Evolutionary conservation across 2,113 vertebrate species (phyloP).

Genomic region (Meles meles): DNA sequence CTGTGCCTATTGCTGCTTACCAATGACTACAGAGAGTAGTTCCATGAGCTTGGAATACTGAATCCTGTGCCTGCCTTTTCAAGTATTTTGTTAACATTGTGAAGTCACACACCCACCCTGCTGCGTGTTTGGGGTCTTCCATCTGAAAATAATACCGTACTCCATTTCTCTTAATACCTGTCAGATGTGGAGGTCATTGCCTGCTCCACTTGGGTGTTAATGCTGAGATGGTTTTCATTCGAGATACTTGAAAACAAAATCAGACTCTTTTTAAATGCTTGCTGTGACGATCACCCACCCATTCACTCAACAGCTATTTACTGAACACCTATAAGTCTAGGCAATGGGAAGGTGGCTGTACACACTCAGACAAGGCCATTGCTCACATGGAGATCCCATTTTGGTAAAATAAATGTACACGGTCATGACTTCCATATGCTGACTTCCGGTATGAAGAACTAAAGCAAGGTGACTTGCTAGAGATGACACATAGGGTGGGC

Average conservation of each 20-base stretch:
- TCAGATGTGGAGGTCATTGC: neutral
- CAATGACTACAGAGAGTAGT: neutral
- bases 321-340: neutral
- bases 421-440: neutral
- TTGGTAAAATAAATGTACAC: neutral
- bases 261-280: neutral
- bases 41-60: neutral
- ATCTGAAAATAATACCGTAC: conserved; percentile 6
- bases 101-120: neutral
- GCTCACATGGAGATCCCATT: neutral
- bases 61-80: neutral
- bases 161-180: conserved; percentile 29
- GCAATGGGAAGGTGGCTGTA: neutral
- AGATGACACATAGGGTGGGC: neutral
- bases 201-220: neutral
- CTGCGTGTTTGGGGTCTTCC: neutral
- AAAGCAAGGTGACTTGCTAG: neutral
- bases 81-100: neutral
- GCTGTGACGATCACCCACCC: neutral
- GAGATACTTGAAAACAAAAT: conserved; percentile 12
- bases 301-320: neutral
- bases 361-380: neutral
- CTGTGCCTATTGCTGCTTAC: neutral
- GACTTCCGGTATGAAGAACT: neutral
- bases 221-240: neutral